Evolutionary conservation across 2,797 vertebrate genomes (phyloP), one percentile per base, ranked within the genome.

Genomic region (Enteromius paludinosus): DNA sequence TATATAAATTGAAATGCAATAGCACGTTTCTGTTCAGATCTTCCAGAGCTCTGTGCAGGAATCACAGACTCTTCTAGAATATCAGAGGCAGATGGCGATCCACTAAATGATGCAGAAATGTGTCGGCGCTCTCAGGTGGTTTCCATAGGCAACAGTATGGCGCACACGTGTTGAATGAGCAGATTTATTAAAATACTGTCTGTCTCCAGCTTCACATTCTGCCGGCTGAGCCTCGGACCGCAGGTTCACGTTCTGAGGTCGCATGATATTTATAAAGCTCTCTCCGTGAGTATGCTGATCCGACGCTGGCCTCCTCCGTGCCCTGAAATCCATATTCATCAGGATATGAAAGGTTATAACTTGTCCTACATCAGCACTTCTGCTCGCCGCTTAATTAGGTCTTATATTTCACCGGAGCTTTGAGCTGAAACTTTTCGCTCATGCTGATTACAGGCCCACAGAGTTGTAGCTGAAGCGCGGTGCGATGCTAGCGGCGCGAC

Each of bases 271-370:
- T 38, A 52, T 54, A 54, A 66, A 38, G 61, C 28, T 62, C 15
- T 45, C 61, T 65, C 59, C 4, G 41, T 64, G n/a, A 49, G 61
- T 25, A 1, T 54, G 33, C 64, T 61, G 75, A 78, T 61, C 35
- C 33, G 20, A 69, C 23, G 25, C 41, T n/a, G 68, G 49, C 52
- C 49, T 28, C 65, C 15, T 59, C 35, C 52, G 17, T 45, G 78
- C 30, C 45, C 56, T 3, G 20, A 54, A 74, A 54, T 79, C 23
- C 49, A 79, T 79, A 79, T 79, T 79, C 77, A 79, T 79, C 77
- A 79, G 77, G 33, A 79, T 79, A 79, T 56, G 64, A 79, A 79
- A 79, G 77, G 77, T 79, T 69, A 79, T 69, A 79, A 56, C 64
- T 79, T 52, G 17, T 69, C 47, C 35, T 56, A 41, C 77, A 79